These are phyloP conservation scores for Zosterops hypoxanthus DNA, from an alignment of 2,113 vertebrate genomes.

Conservation along the genomic window DNA sequence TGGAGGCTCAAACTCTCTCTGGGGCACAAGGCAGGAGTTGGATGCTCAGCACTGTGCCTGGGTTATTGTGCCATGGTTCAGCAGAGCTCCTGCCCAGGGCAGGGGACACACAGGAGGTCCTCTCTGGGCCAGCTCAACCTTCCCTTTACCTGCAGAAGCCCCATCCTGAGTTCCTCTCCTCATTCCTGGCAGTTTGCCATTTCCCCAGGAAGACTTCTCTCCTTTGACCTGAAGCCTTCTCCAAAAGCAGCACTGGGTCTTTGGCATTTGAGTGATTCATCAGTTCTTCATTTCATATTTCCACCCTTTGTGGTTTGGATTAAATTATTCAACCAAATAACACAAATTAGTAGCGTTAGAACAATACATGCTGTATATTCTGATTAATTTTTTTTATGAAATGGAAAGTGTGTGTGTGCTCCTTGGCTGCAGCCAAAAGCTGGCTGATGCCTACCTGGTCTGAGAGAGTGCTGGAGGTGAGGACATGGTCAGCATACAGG, in stretches of 20 bases:
- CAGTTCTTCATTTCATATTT: neutral
- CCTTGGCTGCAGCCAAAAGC: neutral
- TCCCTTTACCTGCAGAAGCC: neutral
- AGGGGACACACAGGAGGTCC: neutral
- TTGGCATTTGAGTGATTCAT: neutral
- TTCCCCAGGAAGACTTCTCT: neutral
- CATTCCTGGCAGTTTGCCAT: neutral
- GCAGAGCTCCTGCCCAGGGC: accelerated
- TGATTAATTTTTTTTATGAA: neutral
- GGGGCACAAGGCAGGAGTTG: neutral
- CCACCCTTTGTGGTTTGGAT: neutral
- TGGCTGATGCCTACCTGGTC: neutral
- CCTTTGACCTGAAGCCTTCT: neutral
- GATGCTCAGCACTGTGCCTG: neutral
- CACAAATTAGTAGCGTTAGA: neutral
- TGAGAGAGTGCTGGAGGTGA: neutral
- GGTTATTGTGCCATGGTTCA: accelerated
- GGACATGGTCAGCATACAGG: neutral
- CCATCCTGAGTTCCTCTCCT: neutral
- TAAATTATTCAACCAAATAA: neutral
- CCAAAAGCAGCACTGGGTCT: accelerated
- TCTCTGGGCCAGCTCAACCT: neutral
- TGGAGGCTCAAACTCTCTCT: neutral
- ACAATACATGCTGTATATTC: neutral
- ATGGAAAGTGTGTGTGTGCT: neutral